A percentile compares a stretch with the other conserved stretches of the same genome.
Evolutionary conservation across 2,797 vertebrate genomes (phyloP).

Genomic region (Poeciliopsis presidionis): DNA sequence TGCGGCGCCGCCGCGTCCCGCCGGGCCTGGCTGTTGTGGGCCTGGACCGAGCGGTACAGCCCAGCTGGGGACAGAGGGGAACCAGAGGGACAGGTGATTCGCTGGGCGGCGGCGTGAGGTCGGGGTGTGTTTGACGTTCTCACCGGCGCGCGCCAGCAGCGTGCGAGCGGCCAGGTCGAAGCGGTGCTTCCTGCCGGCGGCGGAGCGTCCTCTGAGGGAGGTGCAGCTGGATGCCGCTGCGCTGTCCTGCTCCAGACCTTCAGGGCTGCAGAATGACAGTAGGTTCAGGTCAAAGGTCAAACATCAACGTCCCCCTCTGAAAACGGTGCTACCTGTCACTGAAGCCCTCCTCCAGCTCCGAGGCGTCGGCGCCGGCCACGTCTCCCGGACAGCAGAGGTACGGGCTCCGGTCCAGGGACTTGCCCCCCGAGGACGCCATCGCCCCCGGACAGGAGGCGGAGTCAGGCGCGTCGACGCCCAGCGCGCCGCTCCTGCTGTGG

Average conservation of each 20-base stretch:
- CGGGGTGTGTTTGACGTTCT: slow-evolving; percentile 26
- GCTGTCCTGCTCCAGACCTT: slow-evolving; percentile 90
- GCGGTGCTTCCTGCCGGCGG: slow-evolving; percentile 90
- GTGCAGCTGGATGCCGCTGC: slow-evolving; percentile 86
- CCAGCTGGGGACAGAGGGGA: slow-evolving; percentile 80
- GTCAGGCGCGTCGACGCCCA: slow-evolving; percentile 53
- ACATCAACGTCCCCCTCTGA: too few species aligned
- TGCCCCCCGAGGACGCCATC: slow-evolving; percentile 80
- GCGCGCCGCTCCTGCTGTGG: slow-evolving; percentile 69
- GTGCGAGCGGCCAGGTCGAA: slow-evolving; percentile 96
- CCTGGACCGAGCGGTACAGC: slow-evolving; percentile 96
- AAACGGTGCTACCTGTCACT: slow-evolving; percentile 83
- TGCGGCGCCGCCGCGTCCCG: slow-evolving; percentile 90
- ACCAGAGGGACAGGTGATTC: background rate
- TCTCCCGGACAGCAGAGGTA: slow-evolving; percentile 90
- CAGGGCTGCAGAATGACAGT: slow-evolving; percentile 77
- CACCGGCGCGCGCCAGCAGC: slow-evolving; percentile 93
- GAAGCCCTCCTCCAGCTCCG: slow-evolving; percentile 95
- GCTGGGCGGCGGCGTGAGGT: too few species aligned
- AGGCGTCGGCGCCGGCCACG: slow-evolving; percentile 86
- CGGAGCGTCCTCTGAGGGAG: slow-evolving; percentile 86
- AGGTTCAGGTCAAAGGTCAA: too few species aligned
- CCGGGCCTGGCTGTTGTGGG: slow-evolving; percentile 92
- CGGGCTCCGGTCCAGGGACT: slow-evolving; percentile 85
- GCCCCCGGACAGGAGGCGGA: slow-evolving; percentile 78